Evolutionary conservation across 2,888 invertebrate genomes (phyloP).

Genomic region (Oxytorus armatus): DNA sequence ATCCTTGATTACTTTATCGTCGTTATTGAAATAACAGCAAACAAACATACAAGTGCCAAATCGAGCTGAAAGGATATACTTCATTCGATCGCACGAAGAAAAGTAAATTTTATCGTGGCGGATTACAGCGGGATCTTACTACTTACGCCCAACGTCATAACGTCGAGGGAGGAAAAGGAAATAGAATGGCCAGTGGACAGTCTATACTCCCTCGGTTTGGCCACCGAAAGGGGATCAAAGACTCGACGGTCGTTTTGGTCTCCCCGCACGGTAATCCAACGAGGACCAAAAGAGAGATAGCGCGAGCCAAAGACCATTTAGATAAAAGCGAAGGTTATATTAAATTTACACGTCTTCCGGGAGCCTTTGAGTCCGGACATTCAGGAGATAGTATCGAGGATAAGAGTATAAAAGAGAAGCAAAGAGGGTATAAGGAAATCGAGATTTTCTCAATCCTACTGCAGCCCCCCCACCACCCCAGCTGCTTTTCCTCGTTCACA

Average conservation of each 20-base stretch:
- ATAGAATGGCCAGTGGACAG: constrained; percentile 39
- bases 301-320: constrained; percentile 75
- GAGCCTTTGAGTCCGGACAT: constrained; percentile 12
- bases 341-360: constrained; percentile 77
- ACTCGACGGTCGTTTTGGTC: constrained; percentile 29
- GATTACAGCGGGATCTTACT: constrained; percentile 74
- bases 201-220: constrained; percentile 10
- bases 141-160: constrained; percentile 67
- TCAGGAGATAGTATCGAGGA: constrained; percentile 27
- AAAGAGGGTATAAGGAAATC: constrained; percentile 36
- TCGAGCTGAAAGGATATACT: neutral
- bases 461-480: no score
- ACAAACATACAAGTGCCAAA: neutral
- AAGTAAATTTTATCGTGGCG: constrained; percentile 75
- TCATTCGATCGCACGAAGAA: neutral
- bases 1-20: no score
- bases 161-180: constrained; percentile 56
- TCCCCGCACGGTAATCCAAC: constrained; percentile 45
- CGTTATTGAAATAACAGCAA: neutral
- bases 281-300: constrained; percentile 56
- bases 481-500: neutral
- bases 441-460: constrained; percentile 31
- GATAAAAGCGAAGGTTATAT: constrained; percentile 80
- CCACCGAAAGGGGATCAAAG: constrained; percentile 48
- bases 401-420: constrained; percentile 13